A percentile compares a stretch with the other conserved stretches of the same genome.
These are phyloP conservation scores for Drosophila bifasciata DNA, from an alignment of 1,140 invertebrate species.

Conservation along the genomic window DNA sequence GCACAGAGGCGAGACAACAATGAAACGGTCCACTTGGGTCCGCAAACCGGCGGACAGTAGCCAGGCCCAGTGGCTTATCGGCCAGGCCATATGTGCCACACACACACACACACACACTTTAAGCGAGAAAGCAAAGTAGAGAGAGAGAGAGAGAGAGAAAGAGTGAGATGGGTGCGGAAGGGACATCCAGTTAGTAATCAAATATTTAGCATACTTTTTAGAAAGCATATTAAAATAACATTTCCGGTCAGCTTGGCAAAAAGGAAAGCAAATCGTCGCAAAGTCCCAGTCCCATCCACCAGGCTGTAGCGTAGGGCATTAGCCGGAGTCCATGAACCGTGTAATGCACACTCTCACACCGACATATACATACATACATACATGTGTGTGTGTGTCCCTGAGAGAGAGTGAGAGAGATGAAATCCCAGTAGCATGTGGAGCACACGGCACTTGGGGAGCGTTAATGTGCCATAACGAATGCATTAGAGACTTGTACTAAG, in stretches of 20 bases:
- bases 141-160: neutral
- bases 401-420: slow-evolving; percentile 11
- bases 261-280: slow-evolving; percentile 45
- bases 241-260: slow-evolving; percentile 78
- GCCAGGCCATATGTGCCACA: slow-evolving; percentile 65
- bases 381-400: neutral
- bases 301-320: slow-evolving; percentile 41
- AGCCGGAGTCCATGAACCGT: slow-evolving; percentile 62
- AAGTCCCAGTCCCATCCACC: slow-evolving; percentile 14
- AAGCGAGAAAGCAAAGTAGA: slow-evolving; percentile 19
- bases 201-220: slow-evolving; percentile 82
- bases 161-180: slow-evolving; percentile 4
- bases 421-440: slow-evolving; percentile 66
- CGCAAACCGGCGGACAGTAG: neutral
- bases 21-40: slow-evolving; percentile 72
- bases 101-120: slow-evolving; percentile 10
- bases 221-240: slow-evolving; percentile 79
- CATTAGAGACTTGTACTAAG: slow-evolving; percentile 65
- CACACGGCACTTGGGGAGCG: slow-evolving; percentile 69
- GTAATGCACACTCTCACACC: slow-evolving; percentile 67
- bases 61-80: slow-evolving; percentile 64
- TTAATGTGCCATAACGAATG: slow-evolving; percentile 81
- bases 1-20: slow-evolving; percentile 66
- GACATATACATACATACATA: neutral
- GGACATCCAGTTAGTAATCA: slow-evolving; percentile 63